These are phyloP conservation scores for Hydraecia micacea DNA, from an alignment of 2,888 invertebrate genomes.

Conservation along the genomic window DNA sequence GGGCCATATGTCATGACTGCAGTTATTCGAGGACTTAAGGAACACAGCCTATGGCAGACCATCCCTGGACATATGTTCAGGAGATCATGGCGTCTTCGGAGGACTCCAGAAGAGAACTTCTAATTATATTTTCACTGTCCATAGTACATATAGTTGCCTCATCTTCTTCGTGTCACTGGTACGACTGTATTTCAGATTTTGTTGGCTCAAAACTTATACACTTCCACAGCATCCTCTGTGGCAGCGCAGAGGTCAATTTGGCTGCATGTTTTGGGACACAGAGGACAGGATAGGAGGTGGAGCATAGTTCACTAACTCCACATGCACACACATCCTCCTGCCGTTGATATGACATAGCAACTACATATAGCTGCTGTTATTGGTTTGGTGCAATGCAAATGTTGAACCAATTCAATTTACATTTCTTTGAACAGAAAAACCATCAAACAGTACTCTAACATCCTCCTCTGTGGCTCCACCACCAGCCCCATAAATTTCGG, in stretches of 20 bases:
- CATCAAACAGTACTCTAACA: constrained; percentile 15
- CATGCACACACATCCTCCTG: background rate
- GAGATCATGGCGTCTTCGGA: background rate
- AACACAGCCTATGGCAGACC: background rate
- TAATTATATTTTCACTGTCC: background rate
- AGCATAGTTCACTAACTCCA: background rate
- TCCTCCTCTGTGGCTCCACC: constrained; percentile 28
- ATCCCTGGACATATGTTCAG: background rate
- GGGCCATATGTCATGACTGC: background rate
- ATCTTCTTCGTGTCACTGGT: too few relatives aligned
- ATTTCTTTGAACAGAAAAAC: constrained; percentile 7
- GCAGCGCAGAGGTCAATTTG: background rate
- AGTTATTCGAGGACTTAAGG: background rate
- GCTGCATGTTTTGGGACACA: background rate
- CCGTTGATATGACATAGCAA: too few relatives aligned
- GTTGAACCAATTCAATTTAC: background rate
- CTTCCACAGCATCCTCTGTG: background rate
- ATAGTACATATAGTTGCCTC: background rate
- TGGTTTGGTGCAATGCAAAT: background rate
- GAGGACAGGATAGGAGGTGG: background rate
- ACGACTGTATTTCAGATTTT: too few relatives aligned
- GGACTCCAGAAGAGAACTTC: background rate
- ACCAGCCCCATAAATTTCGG: constrained; percentile 54
- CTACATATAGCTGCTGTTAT: background rate
- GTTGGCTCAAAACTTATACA: too few relatives aligned